These are phyloP conservation scores for Sialis fuliginosa DNA, from an alignment of 2,888 invertebrate species.

Conservation along the genomic window DNA sequence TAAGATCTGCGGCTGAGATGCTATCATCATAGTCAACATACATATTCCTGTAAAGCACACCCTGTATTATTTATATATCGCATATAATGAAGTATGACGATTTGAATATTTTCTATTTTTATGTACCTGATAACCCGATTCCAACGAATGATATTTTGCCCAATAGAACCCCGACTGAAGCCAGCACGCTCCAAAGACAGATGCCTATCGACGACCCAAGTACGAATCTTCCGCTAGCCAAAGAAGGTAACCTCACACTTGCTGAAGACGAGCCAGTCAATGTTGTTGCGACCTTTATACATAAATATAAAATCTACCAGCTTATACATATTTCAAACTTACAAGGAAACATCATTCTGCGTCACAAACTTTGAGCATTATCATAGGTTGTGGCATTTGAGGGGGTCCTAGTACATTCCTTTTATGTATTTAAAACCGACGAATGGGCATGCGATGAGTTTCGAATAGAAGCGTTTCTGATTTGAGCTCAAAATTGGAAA, in stretches of 20 bases:
- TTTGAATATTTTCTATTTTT: not conserved
- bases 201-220: conserved; percentile 5
- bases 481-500: no score
- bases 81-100: conserved; percentile 11
- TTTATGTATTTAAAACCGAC: no score
- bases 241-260: conserved; percentile 6
- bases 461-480: no score
- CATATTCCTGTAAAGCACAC: conserved; percentile 28
- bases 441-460: no score
- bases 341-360: no score
- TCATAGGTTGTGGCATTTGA: no score
- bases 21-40: conserved; percentile 29
- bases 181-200: conserved; percentile 3
- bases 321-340: no score
- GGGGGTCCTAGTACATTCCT: no score
- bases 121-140: conserved; percentile 16
- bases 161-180: conserved; percentile 15
- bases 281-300: conserved; percentile 20
- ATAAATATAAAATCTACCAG: no score
- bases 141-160: conserved; percentile 15
- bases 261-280: conserved; percentile 6
- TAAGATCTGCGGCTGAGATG: conserved; percentile 31
- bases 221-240: conserved; percentile 8
- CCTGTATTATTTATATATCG: conserved; percentile 16
- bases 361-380: no score